Percentiles rank a stretch among this genome's conserved stretches.
These are phyloP conservation scores for Spilogale gracilis DNA, from an alignment of 2,113 vertebrate genomes.

Conservation along the genomic window DNA sequence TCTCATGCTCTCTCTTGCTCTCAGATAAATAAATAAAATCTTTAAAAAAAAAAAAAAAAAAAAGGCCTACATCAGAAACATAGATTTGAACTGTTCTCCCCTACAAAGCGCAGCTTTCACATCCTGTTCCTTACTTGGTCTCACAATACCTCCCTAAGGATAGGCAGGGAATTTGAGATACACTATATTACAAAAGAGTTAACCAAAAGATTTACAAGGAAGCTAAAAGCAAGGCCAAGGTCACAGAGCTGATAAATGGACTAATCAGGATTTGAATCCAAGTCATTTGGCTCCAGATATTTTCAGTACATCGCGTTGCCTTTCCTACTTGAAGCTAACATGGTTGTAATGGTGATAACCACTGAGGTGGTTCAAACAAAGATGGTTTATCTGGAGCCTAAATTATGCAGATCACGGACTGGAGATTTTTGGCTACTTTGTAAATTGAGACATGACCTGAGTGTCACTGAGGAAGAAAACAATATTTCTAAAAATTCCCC, in stretches of 20 bases:
- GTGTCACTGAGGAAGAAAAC: background rate
- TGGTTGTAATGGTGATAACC: background rate
- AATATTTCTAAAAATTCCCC: background rate
- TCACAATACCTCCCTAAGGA: background rate
- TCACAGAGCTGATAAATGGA: background rate
- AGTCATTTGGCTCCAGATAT: slow-evolving; percentile 16
- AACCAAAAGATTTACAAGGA: background rate
- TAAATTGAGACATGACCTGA: slow-evolving; percentile 36
- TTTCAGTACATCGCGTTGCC: background rate
- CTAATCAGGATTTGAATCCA: slow-evolving; percentile 9
- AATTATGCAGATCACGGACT: slow-evolving; percentile 50
- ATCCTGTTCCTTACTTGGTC: background rate
- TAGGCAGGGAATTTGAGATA: background rate
- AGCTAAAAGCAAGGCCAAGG: background rate
- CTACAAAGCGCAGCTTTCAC: background rate
- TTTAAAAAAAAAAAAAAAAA: background rate
- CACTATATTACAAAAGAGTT: background rate
- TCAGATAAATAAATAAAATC: no score
- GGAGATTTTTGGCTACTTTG: slow-evolving; percentile 43
- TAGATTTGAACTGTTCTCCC: background rate
- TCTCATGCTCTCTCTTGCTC: no score
- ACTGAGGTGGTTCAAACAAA: slow-evolving; percentile 9
- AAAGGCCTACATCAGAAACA: background rate
- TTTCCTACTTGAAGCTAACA: slow-evolving; percentile 7
- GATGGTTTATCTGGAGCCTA: slow-evolving; percentile 13